These are phyloP conservation scores for Psittacula derbiana DNA, from an alignment of 2,797 vertebrate genomes.

Conservation along the genomic window DNA sequence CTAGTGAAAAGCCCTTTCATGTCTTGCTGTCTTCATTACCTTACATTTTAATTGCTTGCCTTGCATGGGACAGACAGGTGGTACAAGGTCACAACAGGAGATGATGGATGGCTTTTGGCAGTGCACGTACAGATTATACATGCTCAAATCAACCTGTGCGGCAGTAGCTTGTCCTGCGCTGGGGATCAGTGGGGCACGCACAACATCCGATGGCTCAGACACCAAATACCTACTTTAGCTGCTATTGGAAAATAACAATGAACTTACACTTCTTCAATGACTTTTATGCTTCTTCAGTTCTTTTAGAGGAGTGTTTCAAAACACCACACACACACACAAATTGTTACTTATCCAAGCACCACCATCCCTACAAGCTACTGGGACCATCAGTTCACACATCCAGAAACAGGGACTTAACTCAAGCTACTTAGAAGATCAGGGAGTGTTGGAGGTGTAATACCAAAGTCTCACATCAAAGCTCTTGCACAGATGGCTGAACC, in stretches of 20 bases:
- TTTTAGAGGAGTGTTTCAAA: background rate
- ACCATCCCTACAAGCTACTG: background rate
- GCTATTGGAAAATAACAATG: background rate
- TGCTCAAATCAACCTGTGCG: background rate
- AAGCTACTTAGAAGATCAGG: background rate
- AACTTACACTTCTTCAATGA: accelerated
- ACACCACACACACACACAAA: accelerated
- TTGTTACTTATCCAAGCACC: background rate
- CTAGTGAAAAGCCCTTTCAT: conserved; percentile 44
- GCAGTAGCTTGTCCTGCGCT: background rate
- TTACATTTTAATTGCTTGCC: conserved; percentile 53
- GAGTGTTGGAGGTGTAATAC: background rate
- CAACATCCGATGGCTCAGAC: background rate
- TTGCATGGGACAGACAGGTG: conserved; percentile 8
- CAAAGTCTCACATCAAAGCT: background rate
- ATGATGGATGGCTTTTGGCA: conserved; percentile 33
- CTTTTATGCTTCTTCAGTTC: background rate
- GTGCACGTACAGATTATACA: background rate
- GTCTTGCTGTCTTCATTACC: conserved; percentile 39
- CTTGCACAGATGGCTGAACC: background rate
- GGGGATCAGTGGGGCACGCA: background rate
- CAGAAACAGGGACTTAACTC: background rate
- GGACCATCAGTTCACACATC: background rate
- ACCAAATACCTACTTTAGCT: background rate
- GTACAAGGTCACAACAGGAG: conserved; percentile 15